Evolutionary conservation across 2,797 vertebrate species (phyloP), one percentile per base, ranked within the genome.

Genomic region (Crocodylus rhombifer): DNA sequence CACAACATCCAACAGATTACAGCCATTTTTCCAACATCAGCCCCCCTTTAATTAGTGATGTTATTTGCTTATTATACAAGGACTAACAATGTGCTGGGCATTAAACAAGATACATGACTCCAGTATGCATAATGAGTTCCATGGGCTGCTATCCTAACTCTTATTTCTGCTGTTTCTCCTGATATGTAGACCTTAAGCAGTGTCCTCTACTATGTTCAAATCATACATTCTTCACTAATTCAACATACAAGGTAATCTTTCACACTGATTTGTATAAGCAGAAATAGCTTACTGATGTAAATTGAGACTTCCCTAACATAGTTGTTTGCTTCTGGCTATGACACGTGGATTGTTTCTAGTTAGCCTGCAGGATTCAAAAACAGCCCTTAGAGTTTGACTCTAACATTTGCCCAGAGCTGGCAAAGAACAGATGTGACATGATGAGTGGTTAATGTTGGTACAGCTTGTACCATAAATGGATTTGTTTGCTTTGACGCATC

Each of bases 81-180:
- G 28, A 64, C 23, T 33, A 60, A 16, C 6, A 25, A 10, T 0
- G 0, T 1, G 2, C 10, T 14, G 64, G 77, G 2, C 8, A 4
- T 3, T 6, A 23, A 78, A 64, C 2, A 5, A 58, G 62, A 73
- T 25, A 42, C 3, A 3, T 42, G 15, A 15, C 7, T 82, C 18
- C 7, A 8, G 17, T 30, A 83, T 79, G 2, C 6, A 23, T 16
- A 6, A 42, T 12, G 30, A 58, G 7, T 15, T 4, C 25, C 79
- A 74, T 17, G 63, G 58, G 10, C 7, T 9, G 57, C 79, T 80
- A 57, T 88, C 36, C 71, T 69, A 7, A 14, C n/a, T 80, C 20
- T 33, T 18, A 58, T 16, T 69, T 6, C 21, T 25, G 74, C 11
- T 57, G 42, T 77, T 80, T 4, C 58, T 58, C 36, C 65, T 81